Percentiles rank a stretch among this genome's conserved stretches.
These are phyloP conservation scores for Loripinus fragilis DNA, from an alignment of 2,888 invertebrate species.

Conservation along the genomic window DNA sequence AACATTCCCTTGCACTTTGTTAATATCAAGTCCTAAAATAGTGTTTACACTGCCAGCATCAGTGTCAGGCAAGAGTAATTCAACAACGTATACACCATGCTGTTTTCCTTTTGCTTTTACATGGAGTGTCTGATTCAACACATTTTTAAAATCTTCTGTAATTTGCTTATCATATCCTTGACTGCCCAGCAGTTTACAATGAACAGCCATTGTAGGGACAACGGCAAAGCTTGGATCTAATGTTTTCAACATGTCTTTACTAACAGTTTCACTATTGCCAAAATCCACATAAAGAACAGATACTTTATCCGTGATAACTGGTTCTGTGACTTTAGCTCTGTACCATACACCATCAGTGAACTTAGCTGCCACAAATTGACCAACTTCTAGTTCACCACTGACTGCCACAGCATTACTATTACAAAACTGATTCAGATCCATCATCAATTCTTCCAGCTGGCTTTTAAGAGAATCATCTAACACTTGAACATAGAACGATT, in stretches of 20 bases:
- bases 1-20: neutral
- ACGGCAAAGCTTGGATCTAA: conserved; percentile 67
- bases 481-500: conserved; percentile 87
- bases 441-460: conserved; percentile 83
- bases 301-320: conserved; percentile 42
- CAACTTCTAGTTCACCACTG: conserved; percentile 21
- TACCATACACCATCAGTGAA: conserved; percentile 69
- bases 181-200: conserved; percentile 31
- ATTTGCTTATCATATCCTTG: neutral
- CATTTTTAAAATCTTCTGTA: neutral
- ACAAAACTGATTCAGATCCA: conserved; percentile 84
- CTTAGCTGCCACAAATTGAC: conserved; percentile 61
- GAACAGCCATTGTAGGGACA: conserved; percentile 66
- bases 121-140: neutral
- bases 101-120: conserved; percentile 30
- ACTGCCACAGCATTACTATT: conserved; percentile 36
- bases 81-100: conserved; percentile 32
- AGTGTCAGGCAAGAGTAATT: conserved; percentile 10
- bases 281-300: conserved; percentile 75
- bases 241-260: conserved; percentile 46
- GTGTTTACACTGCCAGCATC: neutral
- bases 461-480: conserved; percentile 82
- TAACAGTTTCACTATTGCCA: conserved; percentile 71
- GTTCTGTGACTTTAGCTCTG: conserved; percentile 63
- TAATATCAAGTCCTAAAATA: neutral